Base-by-base conservation (phyloP, 2,888 invertebrate genomes). In the Drosophila atripex region DNA sequence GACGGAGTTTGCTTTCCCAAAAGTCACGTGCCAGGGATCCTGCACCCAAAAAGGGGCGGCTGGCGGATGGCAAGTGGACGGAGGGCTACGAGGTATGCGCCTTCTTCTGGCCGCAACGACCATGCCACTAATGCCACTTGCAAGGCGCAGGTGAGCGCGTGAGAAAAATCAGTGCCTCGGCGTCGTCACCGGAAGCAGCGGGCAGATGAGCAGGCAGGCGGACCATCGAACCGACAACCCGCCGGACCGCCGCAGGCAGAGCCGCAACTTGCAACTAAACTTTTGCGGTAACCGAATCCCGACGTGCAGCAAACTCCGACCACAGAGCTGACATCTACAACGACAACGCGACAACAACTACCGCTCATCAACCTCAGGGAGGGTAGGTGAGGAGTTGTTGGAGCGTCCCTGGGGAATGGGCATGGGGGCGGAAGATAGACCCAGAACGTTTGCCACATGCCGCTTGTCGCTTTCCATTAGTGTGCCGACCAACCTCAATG, bases 381-480 rank as follows among this genome's bases (percentile, higher is more conserved):
- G 56, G 35, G 41, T 52, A 23, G 14, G 18, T 18, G 21, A n/a
- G 50, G 23, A 45, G 56, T 23, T 28, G 21, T 41, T 8, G n/a
- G 16, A 14, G 9, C n/a, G 39, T 39, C 14, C 14, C 3, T 21
- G 25, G 50, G 30, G 45, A 53, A 21, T 23, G 28, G 30, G 11
- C 5, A 11, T 12, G 35, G 12, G n/a, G 35, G 32, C 23, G 2
- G 53, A 14, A 43, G 45, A 39, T 47, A 56, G 32, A 52, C 50
- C 51, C 45, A 72, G 71, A 75, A 60, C 75, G 71, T 77, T 75
- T 82, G 74, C 83, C 88, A 86, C 84, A 84, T 86, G 84, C 77
- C 78, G 79, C 86, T 77, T 82, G 84, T 84, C 88, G 84, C 79
- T 86, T 79, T 83, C 83, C 88, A 88, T 88, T 84, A 84, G 88